Evolutionary conservation across 2,888 invertebrate genomes (phyloP).

Genomic region (Girardia tigrina): DNA sequence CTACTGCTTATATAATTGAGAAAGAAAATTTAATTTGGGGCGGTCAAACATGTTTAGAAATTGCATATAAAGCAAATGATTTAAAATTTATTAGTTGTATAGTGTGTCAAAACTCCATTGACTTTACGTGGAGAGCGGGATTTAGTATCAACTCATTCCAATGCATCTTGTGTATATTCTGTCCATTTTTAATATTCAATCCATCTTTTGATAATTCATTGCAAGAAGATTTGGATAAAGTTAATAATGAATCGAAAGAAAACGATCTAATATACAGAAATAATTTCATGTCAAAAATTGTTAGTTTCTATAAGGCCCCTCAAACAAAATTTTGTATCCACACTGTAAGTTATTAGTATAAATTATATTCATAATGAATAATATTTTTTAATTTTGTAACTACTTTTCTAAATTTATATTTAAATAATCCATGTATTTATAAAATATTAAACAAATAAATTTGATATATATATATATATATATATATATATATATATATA

Average conservation of each 20-base stretch:
- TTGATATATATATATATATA: too few relatives aligned
- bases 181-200: constrained; percentile 30
- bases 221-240: neutral
- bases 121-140: constrained; percentile 43
- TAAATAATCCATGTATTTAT: too few relatives aligned
- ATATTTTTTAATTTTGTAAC: too few relatives aligned
- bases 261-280: neutral
- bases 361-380: too few relatives aligned
- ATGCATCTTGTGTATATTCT: constrained; percentile 33
- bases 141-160: constrained; percentile 28
- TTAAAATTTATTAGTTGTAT: constrained; percentile 44
- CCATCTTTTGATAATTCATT: neutral
- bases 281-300: constrained; percentile 40
- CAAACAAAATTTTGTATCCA: constrained; percentile 43
- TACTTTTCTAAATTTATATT: too few relatives aligned
- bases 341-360: neutral
- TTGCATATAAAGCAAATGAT: constrained; percentile 43
- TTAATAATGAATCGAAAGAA: neutral
- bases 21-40: constrained; percentile 46
- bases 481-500: too few relatives aligned
- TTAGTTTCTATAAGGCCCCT: constrained; percentile 47
- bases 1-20: constrained; percentile 48
- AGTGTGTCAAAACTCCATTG: constrained; percentile 45
- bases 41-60: constrained; percentile 45
- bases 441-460: too few relatives aligned